Percentiles rank a stretch among this genome's conserved stretches.
phyloP scores from a whole-genome alignment of 2,113 vertebrate genomes.

The Xiphias gladius region DNA sequence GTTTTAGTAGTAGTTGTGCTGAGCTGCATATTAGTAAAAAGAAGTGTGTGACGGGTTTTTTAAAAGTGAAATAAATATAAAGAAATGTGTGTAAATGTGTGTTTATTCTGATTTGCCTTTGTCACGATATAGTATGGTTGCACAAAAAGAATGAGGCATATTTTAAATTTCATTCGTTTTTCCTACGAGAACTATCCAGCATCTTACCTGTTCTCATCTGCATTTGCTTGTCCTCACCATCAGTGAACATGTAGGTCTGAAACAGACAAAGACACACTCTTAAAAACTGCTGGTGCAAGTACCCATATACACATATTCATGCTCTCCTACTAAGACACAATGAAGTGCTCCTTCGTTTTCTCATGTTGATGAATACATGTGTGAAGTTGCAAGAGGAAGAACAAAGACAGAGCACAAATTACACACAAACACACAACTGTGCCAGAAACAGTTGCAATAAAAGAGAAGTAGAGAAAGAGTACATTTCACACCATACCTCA shows the following conservation, averaged over 20 bases:
- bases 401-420: too few species aligned
- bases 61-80: too few species aligned
- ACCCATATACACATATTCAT: neutral
- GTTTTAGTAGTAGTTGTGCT: too few species aligned
- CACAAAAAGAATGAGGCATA: neutral
- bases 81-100: too few species aligned
- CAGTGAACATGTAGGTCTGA: conserved; percentile 97
- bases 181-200: neutral
- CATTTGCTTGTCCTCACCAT: conserved; percentile 92
- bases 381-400: neutral
- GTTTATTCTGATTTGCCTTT: too few species aligned
- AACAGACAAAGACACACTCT: conserved; percentile 44
- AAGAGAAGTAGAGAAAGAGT: too few species aligned
- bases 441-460: too few species aligned
- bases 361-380: neutral
- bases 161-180: neutral
- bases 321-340: too few species aligned
- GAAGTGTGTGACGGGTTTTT: too few species aligned
- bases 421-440: neutral
- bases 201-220: conserved; percentile 86
- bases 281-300: neutral
- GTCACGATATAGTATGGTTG: too few species aligned
- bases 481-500: too few species aligned
- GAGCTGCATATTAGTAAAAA: too few species aligned
- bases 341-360: conserved; percentile 17